phyloP scores from a whole-genome alignment of 1,140 invertebrate genomes.

The Meloidogyne floridensis region DNA sequence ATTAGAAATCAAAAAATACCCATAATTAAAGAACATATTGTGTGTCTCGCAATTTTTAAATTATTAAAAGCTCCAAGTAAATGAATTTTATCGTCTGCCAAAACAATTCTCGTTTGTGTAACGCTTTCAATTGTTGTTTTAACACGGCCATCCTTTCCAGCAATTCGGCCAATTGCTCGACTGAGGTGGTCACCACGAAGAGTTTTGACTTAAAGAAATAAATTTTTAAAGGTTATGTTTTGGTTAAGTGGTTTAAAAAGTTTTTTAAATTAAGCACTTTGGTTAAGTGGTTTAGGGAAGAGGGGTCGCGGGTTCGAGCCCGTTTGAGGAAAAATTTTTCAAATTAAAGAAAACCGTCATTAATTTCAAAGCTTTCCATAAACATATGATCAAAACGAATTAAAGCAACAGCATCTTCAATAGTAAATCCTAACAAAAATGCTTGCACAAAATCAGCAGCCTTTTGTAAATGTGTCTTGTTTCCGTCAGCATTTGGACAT shows the following conservation, averaged over 20 bases:
- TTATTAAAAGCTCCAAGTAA: conserved; percentile 96
- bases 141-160: conserved; percentile 93
- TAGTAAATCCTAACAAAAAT: conserved; percentile 92
- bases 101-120: conserved; percentile 94
- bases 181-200: conserved; percentile 92
- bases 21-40: conserved; percentile 95
- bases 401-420: conserved; percentile 92
- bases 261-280: too few species aligned
- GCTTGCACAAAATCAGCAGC: conserved; percentile 96
- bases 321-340: too few species aligned
- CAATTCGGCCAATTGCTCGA: conserved; percentile 89
- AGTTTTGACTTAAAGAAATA: conserved; percentile 75
- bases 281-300: too few species aligned
- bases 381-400: conserved; percentile 94
- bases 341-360: conserved; percentile 73
- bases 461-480: conserved; percentile 89
- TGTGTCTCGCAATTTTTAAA: conserved; percentile 87
- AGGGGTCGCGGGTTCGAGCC: too few species aligned
- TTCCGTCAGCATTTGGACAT: conserved; percentile 67
- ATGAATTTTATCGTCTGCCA: conserved; percentile 93
- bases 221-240: too few species aligned
- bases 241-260: too few species aligned
- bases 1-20: conserved; percentile 69
- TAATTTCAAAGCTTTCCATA: conserved; percentile 92
- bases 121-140: conserved; percentile 99